Conservation (phyloP, 2,888 invertebrate genomes). For the Nomada lathburiana region DNA sequence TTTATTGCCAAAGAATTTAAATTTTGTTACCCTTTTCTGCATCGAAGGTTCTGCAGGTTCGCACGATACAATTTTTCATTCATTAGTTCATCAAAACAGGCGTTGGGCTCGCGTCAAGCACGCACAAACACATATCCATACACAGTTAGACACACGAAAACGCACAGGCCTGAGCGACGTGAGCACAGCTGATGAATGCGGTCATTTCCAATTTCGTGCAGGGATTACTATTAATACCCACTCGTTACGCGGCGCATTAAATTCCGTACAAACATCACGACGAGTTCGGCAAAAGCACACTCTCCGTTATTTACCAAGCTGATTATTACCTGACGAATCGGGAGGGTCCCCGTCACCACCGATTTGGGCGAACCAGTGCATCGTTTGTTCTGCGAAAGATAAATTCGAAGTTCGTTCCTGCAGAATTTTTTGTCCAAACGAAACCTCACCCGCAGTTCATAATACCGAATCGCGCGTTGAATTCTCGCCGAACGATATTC, state of each 20-base stretch:
- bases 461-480: too few relatives aligned
- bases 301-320: constrained; percentile 53
- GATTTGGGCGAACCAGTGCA: constrained; percentile 83
- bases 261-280: constrained; percentile 53
- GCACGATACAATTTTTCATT: background rate
- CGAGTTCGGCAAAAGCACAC: constrained; percentile 51
- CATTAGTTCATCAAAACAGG: background rate
- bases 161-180: background rate
- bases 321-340: constrained; percentile 79
- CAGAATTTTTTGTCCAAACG: constrained; percentile 5
- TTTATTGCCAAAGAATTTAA: too few relatives aligned
- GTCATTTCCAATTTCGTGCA: constrained; percentile 53
- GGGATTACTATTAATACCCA: constrained; percentile 61
- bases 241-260: constrained; percentile 44
- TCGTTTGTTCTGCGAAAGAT: constrained; percentile 81
- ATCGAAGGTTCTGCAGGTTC: background rate
- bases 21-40: too few relatives aligned
- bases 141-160: background rate
- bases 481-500: background rate
- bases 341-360: constrained; percentile 78
- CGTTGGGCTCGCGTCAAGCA: background rate
- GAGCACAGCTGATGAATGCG: constrained; percentile 31
- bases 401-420: constrained; percentile 61
- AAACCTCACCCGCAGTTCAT: background rate
- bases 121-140: constrained; percentile 5